Evolutionary conservation across 1,140 invertebrate species (phyloP).

Genomic region (Amphibalanus amphitrite): DNA sequence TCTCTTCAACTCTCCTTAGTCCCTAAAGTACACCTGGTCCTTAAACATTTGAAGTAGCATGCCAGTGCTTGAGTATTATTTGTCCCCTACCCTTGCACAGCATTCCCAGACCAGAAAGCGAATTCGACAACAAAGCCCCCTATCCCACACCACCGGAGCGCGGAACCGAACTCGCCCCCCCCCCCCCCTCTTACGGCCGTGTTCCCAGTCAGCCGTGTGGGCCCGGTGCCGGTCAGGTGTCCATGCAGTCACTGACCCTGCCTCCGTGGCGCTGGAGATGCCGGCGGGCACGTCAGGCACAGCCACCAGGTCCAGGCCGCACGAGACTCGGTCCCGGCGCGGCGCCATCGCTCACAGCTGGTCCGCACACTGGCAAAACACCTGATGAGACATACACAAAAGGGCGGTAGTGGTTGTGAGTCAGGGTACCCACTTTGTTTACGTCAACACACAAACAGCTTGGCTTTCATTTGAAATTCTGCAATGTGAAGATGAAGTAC

Average conservation of each 20-base stretch:
- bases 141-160: neutral
- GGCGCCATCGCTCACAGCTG: too few relatives aligned
- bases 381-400: too few relatives aligned
- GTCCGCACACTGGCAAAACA: too few relatives aligned
- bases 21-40: too few relatives aligned
- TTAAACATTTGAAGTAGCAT: too few relatives aligned
- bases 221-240: neutral
- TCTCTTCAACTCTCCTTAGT: too few relatives aligned
- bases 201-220: neutral
- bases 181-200: neutral
- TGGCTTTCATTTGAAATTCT: too few relatives aligned
- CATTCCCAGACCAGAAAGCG: constrained; percentile 1
- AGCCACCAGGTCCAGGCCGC: constrained; percentile 30
- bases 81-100: constrained; percentile 15
- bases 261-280: constrained; percentile 21
- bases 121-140: neutral
- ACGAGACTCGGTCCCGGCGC: constrained; percentile 24
- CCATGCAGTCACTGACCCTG: constrained; percentile 24
- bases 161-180: neutral
- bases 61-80: constrained; percentile 13
- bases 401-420: too few relatives aligned
- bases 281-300: constrained; percentile 28
- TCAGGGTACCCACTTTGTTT: too few relatives aligned
- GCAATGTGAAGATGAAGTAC: too few relatives aligned
- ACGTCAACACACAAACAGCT: too few relatives aligned